These are phyloP conservation scores for Coracopsis vasa DNA, from an alignment of 2,113 vertebrate genomes.

Conservation along the genomic window DNA sequence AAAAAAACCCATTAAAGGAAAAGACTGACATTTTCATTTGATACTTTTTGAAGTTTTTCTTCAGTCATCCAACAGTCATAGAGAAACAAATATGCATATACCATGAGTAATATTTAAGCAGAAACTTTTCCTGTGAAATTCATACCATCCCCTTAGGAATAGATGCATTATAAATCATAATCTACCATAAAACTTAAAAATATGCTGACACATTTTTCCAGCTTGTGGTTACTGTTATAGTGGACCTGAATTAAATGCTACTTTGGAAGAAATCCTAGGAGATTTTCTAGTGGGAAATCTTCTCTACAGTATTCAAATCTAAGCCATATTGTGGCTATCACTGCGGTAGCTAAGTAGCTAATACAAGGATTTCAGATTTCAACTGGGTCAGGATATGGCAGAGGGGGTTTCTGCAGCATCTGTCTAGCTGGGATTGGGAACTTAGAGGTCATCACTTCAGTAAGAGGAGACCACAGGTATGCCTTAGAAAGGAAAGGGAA, in stretches of 20 bases:
- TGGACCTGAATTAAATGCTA: slow-evolving; percentile 53
- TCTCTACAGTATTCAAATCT: slow-evolving; percentile 32
- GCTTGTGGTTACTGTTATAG: slow-evolving; percentile 46
- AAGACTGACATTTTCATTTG: background rate
- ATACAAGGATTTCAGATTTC: slow-evolving; percentile 42
- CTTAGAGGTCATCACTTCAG: background rate
- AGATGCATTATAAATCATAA: slow-evolving; percentile 52
- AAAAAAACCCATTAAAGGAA: background rate
- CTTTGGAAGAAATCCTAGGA: slow-evolving; percentile 32
- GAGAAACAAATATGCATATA: background rate
- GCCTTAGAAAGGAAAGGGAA: background rate
- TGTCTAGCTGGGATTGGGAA: background rate
- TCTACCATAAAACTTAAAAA: slow-evolving; percentile 36
- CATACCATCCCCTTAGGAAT: background rate
- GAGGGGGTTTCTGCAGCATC: background rate
- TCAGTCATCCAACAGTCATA: background rate
- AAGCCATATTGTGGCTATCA: slow-evolving; percentile 49
- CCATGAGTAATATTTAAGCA: background rate
- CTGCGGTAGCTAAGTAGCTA: slow-evolving; percentile 1
- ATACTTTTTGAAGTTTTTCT: background rate
- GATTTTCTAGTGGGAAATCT: slow-evolving; percentile 61
- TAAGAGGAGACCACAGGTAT: background rate
- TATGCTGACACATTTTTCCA: slow-evolving; percentile 37
- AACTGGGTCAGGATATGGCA: background rate
- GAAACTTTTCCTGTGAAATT: slow-evolving; percentile 5